These are phyloP conservation scores for Itoplectis maculator DNA, from an alignment of 2,888 invertebrate genomes.

Conservation along the genomic window DNA sequence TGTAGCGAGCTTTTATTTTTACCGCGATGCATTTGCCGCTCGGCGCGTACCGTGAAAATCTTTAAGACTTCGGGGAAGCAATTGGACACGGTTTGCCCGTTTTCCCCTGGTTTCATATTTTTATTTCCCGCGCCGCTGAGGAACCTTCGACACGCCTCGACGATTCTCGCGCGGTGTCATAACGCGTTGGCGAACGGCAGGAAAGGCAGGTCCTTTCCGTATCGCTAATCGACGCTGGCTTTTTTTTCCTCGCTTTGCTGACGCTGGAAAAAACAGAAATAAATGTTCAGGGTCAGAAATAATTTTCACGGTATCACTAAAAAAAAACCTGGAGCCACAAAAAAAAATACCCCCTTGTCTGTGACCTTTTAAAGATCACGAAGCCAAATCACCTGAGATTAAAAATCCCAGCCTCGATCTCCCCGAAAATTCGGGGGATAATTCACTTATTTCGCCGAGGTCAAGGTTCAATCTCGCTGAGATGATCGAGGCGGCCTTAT, in stretches of 20 bases:
- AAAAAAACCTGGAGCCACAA: neutral
- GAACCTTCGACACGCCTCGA: slow-evolving; percentile 65
- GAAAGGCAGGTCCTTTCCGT: slow-evolving; percentile 46
- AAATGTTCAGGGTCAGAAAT: too few relatives aligned
- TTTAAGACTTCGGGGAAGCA: slow-evolving; percentile 62
- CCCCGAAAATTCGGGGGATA: neutral
- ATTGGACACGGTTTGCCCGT: slow-evolving; percentile 68
- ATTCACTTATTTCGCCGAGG: slow-evolving; percentile 6
- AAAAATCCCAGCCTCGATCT: neutral
- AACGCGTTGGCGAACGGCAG: slow-evolving; percentile 28
- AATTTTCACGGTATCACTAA: too few relatives aligned
- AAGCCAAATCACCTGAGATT: slow-evolving; percentile 8
- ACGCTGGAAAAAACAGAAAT: too few relatives aligned
- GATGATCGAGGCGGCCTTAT: slow-evolving; percentile 37
- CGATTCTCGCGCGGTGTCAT: slow-evolving; percentile 62
- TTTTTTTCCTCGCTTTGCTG: slow-evolving; percentile 31
- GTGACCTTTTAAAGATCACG: neutral
- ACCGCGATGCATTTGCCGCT: slow-evolving; percentile 11
- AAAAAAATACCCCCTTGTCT: too few relatives aligned
- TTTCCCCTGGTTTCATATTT: slow-evolving; percentile 60
- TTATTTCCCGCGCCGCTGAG: slow-evolving; percentile 43
- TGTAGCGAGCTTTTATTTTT: slow-evolving; percentile 37
- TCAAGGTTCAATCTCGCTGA: slow-evolving; percentile 55
- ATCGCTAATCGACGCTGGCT: slow-evolving; percentile 43
- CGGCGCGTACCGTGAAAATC: slow-evolving; percentile 43